Percentiles rank a stretch among this genome's conserved stretches.
phyloP scores from a whole-genome alignment of 2,113 vertebrate genomes.

The Apteryx mantelli region DNA sequence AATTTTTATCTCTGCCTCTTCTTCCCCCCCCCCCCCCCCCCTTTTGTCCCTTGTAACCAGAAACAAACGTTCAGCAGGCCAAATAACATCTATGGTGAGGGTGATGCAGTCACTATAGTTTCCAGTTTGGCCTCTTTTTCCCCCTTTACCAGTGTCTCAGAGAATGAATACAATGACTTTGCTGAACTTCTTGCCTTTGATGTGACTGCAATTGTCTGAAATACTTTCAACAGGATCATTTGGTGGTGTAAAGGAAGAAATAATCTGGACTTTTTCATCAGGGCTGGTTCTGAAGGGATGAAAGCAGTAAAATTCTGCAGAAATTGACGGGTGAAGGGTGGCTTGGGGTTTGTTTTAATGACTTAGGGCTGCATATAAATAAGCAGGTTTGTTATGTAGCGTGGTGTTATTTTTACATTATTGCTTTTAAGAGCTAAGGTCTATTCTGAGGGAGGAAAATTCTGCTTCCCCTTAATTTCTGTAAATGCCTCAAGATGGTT shows the following conservation, averaged over 20 bases:
- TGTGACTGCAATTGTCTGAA: background rate
- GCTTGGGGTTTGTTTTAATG: background rate
- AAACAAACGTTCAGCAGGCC: background rate
- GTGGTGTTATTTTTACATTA: background rate
- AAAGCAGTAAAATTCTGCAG: background rate
- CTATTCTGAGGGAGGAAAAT: background rate
- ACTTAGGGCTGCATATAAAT: background rate
- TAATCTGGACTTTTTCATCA: background rate
- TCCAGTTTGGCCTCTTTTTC: background rate
- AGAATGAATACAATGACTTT: background rate
- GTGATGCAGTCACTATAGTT: background rate
- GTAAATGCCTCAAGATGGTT: background rate
- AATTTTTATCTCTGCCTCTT: background rate
- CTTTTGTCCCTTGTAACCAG: background rate
- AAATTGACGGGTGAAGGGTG: background rate
- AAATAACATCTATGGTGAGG: background rate
- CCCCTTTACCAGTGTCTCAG: background rate
- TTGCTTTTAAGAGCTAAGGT: background rate
- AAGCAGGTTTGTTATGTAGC: background rate
- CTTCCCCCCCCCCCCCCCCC: fast-evolving
- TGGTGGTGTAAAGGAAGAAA: background rate
- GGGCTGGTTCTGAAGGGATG: background rate
- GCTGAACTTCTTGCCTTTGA: background rate
- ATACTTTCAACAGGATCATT: background rate
- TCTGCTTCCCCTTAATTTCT: background rate